A percentile compares a stretch with the other conserved stretches of the same genome.
Evolutionary conservation across 2,797 vertebrate genomes (phyloP).

Genomic region (Loriculus beryllinus): DNA sequence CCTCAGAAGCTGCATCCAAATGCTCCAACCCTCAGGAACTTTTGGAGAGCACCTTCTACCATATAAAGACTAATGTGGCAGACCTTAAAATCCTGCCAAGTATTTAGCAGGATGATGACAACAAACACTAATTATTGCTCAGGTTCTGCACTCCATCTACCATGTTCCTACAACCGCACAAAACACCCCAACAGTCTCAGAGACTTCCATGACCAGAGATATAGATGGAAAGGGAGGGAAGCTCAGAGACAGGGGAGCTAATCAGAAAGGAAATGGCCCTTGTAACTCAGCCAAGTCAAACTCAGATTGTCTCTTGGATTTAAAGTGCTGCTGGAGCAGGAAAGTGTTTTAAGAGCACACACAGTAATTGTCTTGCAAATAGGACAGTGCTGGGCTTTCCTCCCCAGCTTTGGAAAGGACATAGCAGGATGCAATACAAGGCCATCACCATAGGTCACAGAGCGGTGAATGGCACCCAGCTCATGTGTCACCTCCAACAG

Average conservation of each 20-base stretch:
- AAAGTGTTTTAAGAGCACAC: slow-evolving; percentile 7
- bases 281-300: slow-evolving; percentile 58
- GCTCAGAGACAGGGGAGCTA: not conserved
- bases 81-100: not conserved
- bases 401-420: not conserved
- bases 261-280: slow-evolving; percentile 58
- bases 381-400: not conserved
- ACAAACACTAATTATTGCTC: not conserved
- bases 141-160: not conserved
- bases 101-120: not conserved
- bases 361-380: not conserved
- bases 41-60: not conserved
- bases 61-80: fast-evolving
- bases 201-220: not conserved
- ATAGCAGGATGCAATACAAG: not conserved
- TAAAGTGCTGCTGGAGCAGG: slow-evolving; percentile 38
- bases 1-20: not conserved
- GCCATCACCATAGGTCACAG: not conserved
- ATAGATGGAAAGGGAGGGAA: slow-evolving; percentile 21
- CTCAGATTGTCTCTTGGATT: slow-evolving; percentile 23
- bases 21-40: not conserved
- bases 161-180: not conserved
- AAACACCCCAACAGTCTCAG: not conserved
- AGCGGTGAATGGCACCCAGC: not conserved
- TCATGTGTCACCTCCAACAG: not conserved